These are phyloP conservation scores for Busseola fusca DNA, from an alignment of 2,888 invertebrate species.

Conservation along the genomic window DNA sequence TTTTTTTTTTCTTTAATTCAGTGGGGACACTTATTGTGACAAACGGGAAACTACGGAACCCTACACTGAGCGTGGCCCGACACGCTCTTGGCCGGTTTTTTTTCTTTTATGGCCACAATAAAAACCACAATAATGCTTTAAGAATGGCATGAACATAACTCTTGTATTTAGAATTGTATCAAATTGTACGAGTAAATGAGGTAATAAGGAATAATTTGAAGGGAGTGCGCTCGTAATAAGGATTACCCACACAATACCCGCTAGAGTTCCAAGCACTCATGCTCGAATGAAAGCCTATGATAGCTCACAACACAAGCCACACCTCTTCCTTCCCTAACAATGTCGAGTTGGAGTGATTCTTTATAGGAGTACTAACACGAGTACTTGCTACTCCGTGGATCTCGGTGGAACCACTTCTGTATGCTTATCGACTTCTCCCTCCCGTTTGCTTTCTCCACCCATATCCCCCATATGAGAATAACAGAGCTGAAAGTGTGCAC, in stretches of 20 bases:
- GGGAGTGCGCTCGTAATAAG: not conserved
- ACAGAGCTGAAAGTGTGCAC: slow-evolving; percentile 14
- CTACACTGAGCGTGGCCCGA: no score
- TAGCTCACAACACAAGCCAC: not conserved
- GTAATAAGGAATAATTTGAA: not conserved
- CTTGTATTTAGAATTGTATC: not conserved
- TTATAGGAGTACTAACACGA: not conserved
- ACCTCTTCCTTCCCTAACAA: not conserved
- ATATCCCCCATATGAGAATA: slow-evolving; percentile 17
- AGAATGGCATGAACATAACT: not conserved
- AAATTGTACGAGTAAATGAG: slow-evolving; percentile 5
- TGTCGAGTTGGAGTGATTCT: not conserved
- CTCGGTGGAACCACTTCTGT: not conserved
- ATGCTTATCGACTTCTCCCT: not conserved
- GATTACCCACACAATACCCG: not conserved
- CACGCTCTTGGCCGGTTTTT: no score
- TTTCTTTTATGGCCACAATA: not conserved
- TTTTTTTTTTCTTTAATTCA: no score
- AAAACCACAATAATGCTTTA: not conserved
- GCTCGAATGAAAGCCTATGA: not conserved
- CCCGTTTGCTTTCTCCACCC: slow-evolving; percentile 8
- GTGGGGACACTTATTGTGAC: no score
- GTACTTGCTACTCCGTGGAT: not conserved
- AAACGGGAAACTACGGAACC: no score
- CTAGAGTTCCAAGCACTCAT: not conserved